Conservation (phyloP, 1,140 invertebrate genomes). For the Meteorus sp. region DNA sequence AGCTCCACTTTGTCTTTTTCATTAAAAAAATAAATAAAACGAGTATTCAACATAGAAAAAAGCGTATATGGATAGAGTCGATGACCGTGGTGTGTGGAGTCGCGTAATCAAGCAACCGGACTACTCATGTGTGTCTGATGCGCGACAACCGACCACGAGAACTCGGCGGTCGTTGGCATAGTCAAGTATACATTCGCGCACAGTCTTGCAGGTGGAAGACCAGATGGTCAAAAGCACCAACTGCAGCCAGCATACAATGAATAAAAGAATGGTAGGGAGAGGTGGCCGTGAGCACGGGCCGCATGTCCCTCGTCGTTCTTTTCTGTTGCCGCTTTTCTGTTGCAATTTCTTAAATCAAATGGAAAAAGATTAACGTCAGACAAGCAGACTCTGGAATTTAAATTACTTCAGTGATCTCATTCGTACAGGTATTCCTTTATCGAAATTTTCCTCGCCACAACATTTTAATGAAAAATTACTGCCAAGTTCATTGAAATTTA, state of each 20-base stretch:
- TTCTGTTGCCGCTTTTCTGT: too few relatives aligned
- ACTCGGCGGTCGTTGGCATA: background rate
- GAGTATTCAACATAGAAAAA: too few relatives aligned
- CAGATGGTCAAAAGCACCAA: background rate
- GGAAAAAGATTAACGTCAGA: too few relatives aligned
- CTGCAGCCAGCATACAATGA: too few relatives aligned
- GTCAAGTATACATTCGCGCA: too few relatives aligned
- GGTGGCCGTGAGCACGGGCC: background rate
- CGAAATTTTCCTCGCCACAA: background rate
- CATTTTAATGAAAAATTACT: too few relatives aligned
- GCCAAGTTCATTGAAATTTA: background rate
- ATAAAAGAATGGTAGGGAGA: slow-evolving; percentile 5
- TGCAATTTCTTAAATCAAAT: too few relatives aligned
- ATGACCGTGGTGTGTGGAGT: background rate
- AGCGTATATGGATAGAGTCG: background rate
- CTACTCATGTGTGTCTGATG: background rate
- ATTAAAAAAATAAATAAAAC: background rate
- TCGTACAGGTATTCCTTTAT: too few relatives aligned
- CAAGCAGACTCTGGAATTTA: too few relatives aligned
- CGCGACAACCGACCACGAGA: too few relatives aligned
- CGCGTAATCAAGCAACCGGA: slow-evolving; percentile 6
- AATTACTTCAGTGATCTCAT: too few relatives aligned
- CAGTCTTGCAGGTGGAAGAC: background rate
- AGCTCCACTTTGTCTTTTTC: background rate
- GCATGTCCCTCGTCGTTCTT: too few relatives aligned